A percentile compares a stretch with the other conserved stretches of the same genome.
Evolutionary conservation across 2,888 invertebrate genomes (phyloP).

Genomic region (Ophion slaviceki): DNA sequence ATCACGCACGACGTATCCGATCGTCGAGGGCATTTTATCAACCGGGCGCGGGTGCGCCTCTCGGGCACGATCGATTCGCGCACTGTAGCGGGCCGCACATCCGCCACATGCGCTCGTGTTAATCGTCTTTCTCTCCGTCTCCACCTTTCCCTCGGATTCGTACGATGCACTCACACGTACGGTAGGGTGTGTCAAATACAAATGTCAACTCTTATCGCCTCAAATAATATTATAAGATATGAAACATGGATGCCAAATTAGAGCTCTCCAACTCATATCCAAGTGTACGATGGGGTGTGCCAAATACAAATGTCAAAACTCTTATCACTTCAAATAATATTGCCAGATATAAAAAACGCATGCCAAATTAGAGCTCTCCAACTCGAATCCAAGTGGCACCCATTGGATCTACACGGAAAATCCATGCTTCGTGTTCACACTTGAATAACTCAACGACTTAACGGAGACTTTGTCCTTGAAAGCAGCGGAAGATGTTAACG

Average conservation of each 20-base stretch:
- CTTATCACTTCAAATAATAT: not conserved
- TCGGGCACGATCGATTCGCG: constrained; percentile 29
- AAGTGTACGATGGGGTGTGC: not conserved
- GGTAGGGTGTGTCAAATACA: not conserved
- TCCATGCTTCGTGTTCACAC: not conserved
- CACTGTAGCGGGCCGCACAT: constrained; percentile 1
- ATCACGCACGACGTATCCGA: constrained; percentile 17
- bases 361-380: not conserved
- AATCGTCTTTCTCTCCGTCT: constrained; percentile 11
- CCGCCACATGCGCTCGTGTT: constrained; percentile 20
- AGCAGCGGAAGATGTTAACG: too few species aligned
- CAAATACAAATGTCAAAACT: not conserved
- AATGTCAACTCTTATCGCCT: not conserved
- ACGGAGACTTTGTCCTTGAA: too few species aligned
- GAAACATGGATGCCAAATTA: not conserved
- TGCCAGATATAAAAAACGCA: not conserved
- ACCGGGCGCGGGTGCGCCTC: constrained; percentile 9
- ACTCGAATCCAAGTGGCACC: not conserved
- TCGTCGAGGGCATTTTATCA: constrained; percentile 14
- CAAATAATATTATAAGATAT: not conserved
- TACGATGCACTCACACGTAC: not conserved
- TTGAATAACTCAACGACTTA: not conserved
- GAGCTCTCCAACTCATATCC: not conserved
- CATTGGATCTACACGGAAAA: too few species aligned
- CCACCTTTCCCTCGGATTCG: not conserved